Percentiles rank a stretch among this genome's conserved stretches.
Evolutionary conservation across 2,888 invertebrate species (phyloP).

Genomic region (Prenolepis imparis): DNA sequence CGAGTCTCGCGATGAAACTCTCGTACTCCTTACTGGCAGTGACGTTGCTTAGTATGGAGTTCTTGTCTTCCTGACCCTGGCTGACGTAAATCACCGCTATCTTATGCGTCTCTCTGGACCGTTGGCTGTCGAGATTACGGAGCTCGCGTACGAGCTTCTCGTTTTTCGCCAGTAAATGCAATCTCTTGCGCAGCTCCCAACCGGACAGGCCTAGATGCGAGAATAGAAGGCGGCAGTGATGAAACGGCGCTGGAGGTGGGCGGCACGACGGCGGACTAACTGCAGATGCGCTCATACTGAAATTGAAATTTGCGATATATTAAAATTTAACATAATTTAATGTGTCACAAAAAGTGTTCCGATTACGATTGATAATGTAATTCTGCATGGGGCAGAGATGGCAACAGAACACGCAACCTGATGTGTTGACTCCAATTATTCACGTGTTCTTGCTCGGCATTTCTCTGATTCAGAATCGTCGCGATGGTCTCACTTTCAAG

Average conservation of each 20-base stretch:
- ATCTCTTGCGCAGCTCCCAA: slow-evolving; percentile 94
- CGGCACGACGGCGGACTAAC: slow-evolving; percentile 87
- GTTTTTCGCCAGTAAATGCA: slow-evolving; percentile 95
- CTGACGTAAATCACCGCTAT: slow-evolving; percentile 99
- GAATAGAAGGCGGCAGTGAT: slow-evolving; percentile 95
- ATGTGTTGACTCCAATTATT: slow-evolving; percentile 84
- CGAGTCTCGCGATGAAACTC: slow-evolving; percentile 91
- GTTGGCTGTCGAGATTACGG: slow-evolving; percentile 96
- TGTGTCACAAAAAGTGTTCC: background rate
- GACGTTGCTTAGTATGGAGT: slow-evolving; percentile 96
- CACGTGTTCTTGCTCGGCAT: slow-evolving; percentile 93
- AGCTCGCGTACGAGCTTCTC: slow-evolving; percentile 96
- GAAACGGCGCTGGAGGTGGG: slow-evolving; percentile 90
- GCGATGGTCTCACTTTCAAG: slow-evolving; percentile 95
- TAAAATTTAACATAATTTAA: background rate
- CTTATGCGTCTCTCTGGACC: slow-evolving; percentile 97
- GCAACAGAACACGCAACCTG: slow-evolving; percentile 69
- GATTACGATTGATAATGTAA: background rate
- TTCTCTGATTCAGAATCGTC: slow-evolving; percentile 93
- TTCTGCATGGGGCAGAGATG: background rate
- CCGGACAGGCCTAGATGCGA: slow-evolving; percentile 96
- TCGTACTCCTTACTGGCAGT: slow-evolving; percentile 98
- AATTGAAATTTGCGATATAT: slow-evolving; percentile 31
- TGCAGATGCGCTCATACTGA: slow-evolving; percentile 87
- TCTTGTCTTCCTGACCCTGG: slow-evolving; percentile 98